Evolutionary conservation across 2,113 vertebrate genomes (phyloP).

Genomic region (Chaetodon auriga): DNA sequence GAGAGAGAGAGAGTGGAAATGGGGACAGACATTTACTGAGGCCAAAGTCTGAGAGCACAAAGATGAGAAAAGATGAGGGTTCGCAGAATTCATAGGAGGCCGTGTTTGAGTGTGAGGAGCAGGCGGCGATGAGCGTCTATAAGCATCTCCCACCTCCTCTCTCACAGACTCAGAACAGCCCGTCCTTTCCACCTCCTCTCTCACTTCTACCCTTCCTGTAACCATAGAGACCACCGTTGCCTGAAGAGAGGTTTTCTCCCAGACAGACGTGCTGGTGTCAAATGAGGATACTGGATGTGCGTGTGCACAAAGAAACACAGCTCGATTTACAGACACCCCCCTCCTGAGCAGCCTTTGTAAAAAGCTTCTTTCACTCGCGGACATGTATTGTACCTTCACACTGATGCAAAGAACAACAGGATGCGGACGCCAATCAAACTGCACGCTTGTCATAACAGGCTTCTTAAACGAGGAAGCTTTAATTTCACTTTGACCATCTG

Average conservation of each 20-base stretch:
- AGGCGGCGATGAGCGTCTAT: slow-evolving; percentile 13
- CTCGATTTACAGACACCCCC: slow-evolving; percentile 5
- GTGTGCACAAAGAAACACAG: slow-evolving; percentile 12
- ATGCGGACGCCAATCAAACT: slow-evolving; percentile 30
- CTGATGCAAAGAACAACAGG: slow-evolving; percentile 29
- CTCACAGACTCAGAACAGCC: slow-evolving; percentile 53
- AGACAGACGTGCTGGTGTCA: slow-evolving; percentile 64
- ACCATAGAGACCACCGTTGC: slow-evolving; percentile 78
- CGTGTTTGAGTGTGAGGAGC: slow-evolving; percentile 11
- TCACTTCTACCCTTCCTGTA: slow-evolving; percentile 67
- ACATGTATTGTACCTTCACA: slow-evolving; percentile 16
- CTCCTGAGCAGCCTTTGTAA: not conserved
- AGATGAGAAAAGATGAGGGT: slow-evolving; percentile 1
- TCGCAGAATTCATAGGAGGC: not conserved
- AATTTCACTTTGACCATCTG: slow-evolving; percentile 39
- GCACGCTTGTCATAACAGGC: slow-evolving; percentile 31
- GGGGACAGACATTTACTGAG: not conserved
- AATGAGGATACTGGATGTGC: slow-evolving; percentile 52
- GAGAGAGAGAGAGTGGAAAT: not conserved
- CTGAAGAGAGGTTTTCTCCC: slow-evolving; percentile 64
- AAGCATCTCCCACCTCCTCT: slow-evolving; percentile 56
- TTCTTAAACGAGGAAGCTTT: slow-evolving; percentile 33
- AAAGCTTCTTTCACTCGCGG: slow-evolving; percentile 2
- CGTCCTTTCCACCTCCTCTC: slow-evolving; percentile 62
- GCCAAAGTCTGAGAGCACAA: slow-evolving; percentile 9